These are phyloP conservation scores for Pegoplata infirma DNA, from an alignment of 2,888 invertebrate species.

Conservation along the genomic window DNA sequence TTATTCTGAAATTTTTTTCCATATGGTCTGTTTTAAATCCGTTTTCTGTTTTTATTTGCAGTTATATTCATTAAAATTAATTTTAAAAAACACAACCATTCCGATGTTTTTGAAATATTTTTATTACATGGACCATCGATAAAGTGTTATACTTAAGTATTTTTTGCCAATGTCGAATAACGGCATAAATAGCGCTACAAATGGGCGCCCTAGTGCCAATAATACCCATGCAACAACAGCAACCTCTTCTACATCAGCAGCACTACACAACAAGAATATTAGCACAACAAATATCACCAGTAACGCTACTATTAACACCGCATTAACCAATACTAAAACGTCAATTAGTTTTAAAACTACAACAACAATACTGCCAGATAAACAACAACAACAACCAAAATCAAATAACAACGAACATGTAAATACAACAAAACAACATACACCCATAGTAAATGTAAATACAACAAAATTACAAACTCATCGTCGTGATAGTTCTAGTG, in stretches of 20 bases:
- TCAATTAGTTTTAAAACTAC: slow-evolving; percentile 58
- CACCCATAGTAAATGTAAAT: slow-evolving; percentile 57
- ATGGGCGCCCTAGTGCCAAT: slow-evolving; percentile 64
- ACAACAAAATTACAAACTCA: slow-evolving; percentile 65
- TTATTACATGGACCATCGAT: slow-evolving; percentile 51
- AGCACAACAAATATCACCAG: slow-evolving; percentile 23
- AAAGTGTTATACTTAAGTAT: slow-evolving; percentile 47
- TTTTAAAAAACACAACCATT: neutral
- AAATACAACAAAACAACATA: slow-evolving; percentile 60
- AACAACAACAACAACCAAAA: slow-evolving; percentile 54
- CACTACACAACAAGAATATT: slow-evolving; percentile 52
- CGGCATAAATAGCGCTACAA: slow-evolving; percentile 71
- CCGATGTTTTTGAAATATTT: slow-evolving; percentile 25
- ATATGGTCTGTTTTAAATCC: too few species aligned
- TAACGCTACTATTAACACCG: slow-evolving; percentile 21
- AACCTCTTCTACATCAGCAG: slow-evolving; percentile 33
- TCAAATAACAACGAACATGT: slow-evolving; percentile 61
- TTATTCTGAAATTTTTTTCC: too few species aligned
- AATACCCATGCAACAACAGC: slow-evolving; percentile 56
- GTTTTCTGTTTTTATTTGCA: slow-evolving; percentile 1
- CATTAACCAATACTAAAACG: slow-evolving; percentile 39
- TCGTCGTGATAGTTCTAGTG: slow-evolving; percentile 69
- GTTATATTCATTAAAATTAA: slow-evolving; percentile 17
- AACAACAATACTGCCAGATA: slow-evolving; percentile 67
- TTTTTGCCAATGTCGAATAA: slow-evolving; percentile 73